phyloP scores from a whole-genome alignment of 2,888 invertebrate species.

The Azorinus chamasolen region DNA sequence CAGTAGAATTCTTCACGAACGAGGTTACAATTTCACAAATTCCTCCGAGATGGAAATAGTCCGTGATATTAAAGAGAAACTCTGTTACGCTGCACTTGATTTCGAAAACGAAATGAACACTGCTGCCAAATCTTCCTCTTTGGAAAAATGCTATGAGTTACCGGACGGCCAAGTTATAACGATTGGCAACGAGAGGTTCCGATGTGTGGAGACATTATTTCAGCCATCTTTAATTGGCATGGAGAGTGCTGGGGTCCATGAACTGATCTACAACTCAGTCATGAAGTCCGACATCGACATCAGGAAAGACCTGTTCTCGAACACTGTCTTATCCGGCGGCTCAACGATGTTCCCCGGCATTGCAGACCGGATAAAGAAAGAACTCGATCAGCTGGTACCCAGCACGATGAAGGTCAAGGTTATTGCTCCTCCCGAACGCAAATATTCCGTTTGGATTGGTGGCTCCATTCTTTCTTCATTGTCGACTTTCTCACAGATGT shows the following conservation, averaged over 20 bases:
- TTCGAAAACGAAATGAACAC: constrained; percentile 84
- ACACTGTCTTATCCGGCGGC: constrained; percentile 94
- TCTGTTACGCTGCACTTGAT: constrained; percentile 78
- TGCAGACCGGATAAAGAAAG: constrained; percentile 65
- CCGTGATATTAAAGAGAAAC: constrained; percentile 67
- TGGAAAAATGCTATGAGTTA: constrained; percentile 58
- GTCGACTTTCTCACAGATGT: constrained; percentile 82
- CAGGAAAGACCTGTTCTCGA: constrained; percentile 77
- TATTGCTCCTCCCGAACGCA: constrained; percentile 87
- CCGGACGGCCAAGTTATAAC: constrained; percentile 83
- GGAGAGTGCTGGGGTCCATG: constrained; percentile 79
- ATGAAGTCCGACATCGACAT: constrained; percentile 81
- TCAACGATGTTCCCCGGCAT: constrained; percentile 94
- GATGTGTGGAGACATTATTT: constrained; percentile 68
- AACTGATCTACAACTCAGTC: constrained; percentile 81
- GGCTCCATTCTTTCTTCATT: constrained; percentile 97
- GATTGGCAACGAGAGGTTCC: constrained; percentile 82
- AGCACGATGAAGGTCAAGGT: constrained; percentile 64
- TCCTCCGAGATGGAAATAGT: constrained; percentile 64
- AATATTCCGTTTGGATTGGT: constrained; percentile 99
- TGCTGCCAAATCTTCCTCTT: constrained; percentile 47
- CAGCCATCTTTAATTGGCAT: constrained; percentile 79
- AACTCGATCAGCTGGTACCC: constrained; percentile 58
- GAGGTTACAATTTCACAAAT: constrained; percentile 86
- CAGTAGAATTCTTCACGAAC: constrained; percentile 79